Base-by-base conservation (phyloP, 2,888 invertebrate species). In the Scaptomyza reducta region DNA sequence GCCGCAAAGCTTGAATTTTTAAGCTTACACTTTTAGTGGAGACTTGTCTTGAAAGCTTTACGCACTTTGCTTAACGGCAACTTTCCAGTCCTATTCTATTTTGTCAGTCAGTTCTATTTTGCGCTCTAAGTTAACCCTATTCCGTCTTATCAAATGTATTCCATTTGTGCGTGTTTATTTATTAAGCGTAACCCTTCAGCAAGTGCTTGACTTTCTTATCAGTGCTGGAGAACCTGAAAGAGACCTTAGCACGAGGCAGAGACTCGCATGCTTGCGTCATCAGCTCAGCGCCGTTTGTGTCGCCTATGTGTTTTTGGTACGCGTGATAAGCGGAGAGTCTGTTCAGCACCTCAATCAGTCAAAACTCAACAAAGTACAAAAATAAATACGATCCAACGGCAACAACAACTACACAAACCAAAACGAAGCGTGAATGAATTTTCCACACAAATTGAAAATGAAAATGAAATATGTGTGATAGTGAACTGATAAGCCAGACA, bases 361-460 rank as follows among this genome's bases (percentile, higher is more conserved):
- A 70, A 62, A 77, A 77, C 67, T 66, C 73, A 65, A 61, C 42
- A 56, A 45, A 55, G 55, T 47, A 50, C 51, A 64, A 76, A 73
- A 61, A 83, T 53, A 68, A 83, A 86, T 49, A 77, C 49, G 46
- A 65, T 53, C 54, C 40, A 59, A 55, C 22, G 3, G 22, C 22
- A 22, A 3, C 22, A 22, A 22, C 27, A 38, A 55, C 31, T 54
- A 46, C 16, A 54, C 27, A 45, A 53, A 56, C 56, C 50, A 78
- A 60, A 68, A 45, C 49, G 45, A 65, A 67, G 70, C 70, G 74
- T 87, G 87, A 85, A 87, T 87, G 85, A 85, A 83, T 86, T 77
- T 68, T 83, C 78, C 66, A 74, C 74, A 77, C 87, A 86, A 83
- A 87, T 87, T 78, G 77, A 87, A 83, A 82, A 72, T 58, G 73